Percentiles rank a stretch among this genome's conserved stretches.
Evolutionary conservation across 2,113 vertebrate species (phyloP).

Genomic region (Platysternon megacephalum): DNA sequence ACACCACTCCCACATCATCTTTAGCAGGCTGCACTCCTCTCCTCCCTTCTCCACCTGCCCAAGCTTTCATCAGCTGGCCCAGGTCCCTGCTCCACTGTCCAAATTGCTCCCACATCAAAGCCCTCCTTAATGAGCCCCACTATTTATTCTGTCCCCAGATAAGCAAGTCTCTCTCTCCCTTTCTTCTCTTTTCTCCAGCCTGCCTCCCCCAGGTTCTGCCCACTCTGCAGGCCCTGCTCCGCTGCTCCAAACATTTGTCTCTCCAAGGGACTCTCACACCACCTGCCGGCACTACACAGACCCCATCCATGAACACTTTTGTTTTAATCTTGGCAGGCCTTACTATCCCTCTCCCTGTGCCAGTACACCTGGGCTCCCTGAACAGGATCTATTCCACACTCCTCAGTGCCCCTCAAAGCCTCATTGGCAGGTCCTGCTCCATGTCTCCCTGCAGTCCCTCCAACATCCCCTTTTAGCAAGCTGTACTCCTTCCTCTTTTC

Average conservation of each 20-base stretch:
- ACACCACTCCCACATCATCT: too few relatives aligned
- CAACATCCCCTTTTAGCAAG: not conserved
- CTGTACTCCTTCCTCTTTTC: not conserved
- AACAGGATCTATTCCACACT: not conserved
- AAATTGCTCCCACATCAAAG: too few relatives aligned
- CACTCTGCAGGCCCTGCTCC: not conserved
- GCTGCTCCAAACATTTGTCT: not conserved
- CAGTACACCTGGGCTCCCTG: not conserved
- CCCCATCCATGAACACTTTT: too few relatives aligned
- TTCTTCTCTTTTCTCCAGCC: not conserved
- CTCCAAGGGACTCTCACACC: too few relatives aligned
- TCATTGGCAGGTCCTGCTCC: not conserved
- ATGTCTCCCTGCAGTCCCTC: not conserved
- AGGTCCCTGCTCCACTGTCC: too few relatives aligned
- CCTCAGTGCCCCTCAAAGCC: not conserved
- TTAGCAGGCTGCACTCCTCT: too few relatives aligned
- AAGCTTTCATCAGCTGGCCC: too few relatives aligned
- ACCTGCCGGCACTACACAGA: too few relatives aligned
- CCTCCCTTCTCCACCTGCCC: too few relatives aligned
- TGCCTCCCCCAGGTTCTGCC: not conserved
- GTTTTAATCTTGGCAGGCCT: not conserved
- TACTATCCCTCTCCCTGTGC: not conserved
- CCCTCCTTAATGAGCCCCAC: too few relatives aligned
- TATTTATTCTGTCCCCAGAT: not conserved
- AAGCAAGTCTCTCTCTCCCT: not conserved